Percentiles rank a stretch among this genome's conserved stretches.
phyloP scores from a whole-genome alignment of 2,797 vertebrate species.

The Pangasius macronema region DNA sequence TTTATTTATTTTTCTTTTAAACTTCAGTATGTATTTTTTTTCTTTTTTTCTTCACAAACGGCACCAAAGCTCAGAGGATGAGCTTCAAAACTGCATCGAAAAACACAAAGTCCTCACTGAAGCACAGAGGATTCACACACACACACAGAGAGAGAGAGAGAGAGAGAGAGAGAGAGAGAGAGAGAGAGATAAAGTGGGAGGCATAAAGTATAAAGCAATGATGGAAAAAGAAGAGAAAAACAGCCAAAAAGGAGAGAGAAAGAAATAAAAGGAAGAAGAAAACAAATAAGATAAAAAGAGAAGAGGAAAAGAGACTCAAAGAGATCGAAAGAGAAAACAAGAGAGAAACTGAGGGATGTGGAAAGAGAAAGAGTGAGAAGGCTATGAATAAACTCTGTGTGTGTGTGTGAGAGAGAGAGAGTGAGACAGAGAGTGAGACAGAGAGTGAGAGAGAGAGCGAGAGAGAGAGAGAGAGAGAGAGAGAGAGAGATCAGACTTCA shows the following conservation, averaged over 20 bases:
- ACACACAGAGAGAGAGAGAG: not conserved
- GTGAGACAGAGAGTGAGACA: not conserved
- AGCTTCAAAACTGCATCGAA: conserved; percentile 19
- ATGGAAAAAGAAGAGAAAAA: not conserved
- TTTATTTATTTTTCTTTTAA: conserved; percentile 38
- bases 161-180: not conserved
- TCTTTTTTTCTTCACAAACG: conserved; percentile 53
- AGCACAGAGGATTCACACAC: not conserved
- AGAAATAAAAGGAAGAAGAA: not conserved
- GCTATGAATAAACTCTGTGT: not conserved
- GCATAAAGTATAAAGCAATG: not conserved
- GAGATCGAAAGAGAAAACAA: not conserved
- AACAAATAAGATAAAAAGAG: not conserved
- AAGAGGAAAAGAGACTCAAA: not conserved
- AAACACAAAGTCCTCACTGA: not conserved
- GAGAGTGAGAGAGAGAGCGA: not conserved
- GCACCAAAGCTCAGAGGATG: conserved; percentile 49
- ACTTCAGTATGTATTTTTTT: conserved; percentile 46
- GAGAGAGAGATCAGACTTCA: conserved; percentile 14
- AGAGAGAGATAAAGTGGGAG: no score
- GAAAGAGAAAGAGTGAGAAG: not conserved
- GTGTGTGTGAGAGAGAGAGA: not conserved
- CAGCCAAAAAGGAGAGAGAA: not conserved
- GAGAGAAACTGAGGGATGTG: not conserved
- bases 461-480: not conserved